Evolutionary conservation across 2,113 vertebrate species (phyloP).

Genomic region (Aegotheles bennettii): DNA sequence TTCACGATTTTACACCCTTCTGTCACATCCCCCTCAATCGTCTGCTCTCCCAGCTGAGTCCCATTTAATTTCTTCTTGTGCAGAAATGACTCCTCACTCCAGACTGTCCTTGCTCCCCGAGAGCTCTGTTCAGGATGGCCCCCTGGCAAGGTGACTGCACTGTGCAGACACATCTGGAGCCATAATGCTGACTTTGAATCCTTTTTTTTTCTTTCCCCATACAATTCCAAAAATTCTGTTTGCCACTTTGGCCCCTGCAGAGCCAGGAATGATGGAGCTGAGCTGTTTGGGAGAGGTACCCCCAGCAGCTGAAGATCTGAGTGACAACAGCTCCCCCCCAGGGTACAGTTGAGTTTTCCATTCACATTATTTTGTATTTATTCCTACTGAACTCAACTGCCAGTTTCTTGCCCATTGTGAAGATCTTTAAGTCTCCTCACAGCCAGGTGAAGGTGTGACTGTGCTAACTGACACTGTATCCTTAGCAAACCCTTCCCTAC

Average conservation of each 20-base stretch:
- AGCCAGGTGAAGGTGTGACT: background rate
- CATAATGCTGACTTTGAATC: background rate
- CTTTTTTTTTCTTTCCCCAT: no score
- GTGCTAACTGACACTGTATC: background rate
- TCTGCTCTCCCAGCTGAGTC: background rate
- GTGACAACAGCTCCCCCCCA: background rate
- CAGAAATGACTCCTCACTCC: background rate
- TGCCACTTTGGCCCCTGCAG: background rate
- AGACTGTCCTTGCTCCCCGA: background rate
- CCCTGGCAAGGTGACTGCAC: background rate
- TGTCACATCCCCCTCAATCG: background rate
- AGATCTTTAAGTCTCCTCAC: background rate
- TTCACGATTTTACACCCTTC: background rate
- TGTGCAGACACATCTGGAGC: accelerated
- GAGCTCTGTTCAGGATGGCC: background rate
- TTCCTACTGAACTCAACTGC: background rate
- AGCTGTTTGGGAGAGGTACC: background rate
- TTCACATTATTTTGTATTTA: background rate
- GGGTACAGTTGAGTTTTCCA: background rate
- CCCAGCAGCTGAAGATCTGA: background rate
- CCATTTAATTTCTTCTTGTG: background rate
- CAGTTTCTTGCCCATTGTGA: background rate
- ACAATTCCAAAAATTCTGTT: background rate
- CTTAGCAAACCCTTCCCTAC: background rate
- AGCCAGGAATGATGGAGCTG: no score